phyloP scores from a whole-genome alignment of 2,888 invertebrate genomes.

The Clitarchus hookeri region DNA sequence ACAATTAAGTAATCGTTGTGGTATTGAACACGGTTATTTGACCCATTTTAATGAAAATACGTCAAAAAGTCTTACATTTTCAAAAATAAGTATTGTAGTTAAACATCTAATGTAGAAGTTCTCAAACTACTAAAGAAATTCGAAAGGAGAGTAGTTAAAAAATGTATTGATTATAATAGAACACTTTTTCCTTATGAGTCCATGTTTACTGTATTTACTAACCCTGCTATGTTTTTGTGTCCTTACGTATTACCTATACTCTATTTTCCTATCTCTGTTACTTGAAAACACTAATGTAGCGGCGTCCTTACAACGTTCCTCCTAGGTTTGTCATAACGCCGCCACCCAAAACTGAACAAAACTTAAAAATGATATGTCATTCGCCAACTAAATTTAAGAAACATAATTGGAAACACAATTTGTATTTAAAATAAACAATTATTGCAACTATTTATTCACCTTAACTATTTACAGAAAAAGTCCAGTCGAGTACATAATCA shows the following conservation, averaged over 20 bases:
- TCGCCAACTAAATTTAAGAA: no score
- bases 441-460: no score
- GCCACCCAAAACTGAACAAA: no score
- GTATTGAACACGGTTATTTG: conserved; percentile 35
- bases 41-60: background rate
- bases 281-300: background rate
- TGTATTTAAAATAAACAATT: no score
- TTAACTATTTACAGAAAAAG: no score
- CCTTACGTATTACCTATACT: background rate
- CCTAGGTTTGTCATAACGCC: background rate
- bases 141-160: no score
- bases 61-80: background rate
- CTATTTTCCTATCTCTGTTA: background rate
- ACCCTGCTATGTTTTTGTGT: conserved; percentile 1
- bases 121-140: background rate
- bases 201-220: background rate
- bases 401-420: no score
- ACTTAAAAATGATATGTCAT: no score
- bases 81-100: background rate
- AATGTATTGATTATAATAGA: background rate
- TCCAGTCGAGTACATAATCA: no score
- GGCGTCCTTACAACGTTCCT: background rate
- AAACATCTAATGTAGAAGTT: background rate
- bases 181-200: background rate
- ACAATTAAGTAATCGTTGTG: conserved; percentile 34